Evolutionary conservation across 2,113 vertebrate genomes (phyloP), one percentile per base, ranked within the genome.

Genomic region (Carassius gibelio): DNA sequence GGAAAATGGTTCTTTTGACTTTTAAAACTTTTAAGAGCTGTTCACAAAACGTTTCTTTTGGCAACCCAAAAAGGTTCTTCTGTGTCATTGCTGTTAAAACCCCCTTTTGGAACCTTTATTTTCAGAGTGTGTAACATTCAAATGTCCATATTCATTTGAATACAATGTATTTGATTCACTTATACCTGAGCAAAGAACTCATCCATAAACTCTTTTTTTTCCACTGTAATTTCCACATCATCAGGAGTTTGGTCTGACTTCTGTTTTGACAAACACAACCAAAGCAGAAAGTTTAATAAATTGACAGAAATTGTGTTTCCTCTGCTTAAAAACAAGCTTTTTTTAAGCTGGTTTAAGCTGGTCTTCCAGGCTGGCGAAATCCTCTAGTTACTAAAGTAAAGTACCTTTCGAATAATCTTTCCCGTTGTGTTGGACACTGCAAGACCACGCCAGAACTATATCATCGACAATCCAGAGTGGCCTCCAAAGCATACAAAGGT

Each of bases 151-250:
- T 79, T 38, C 6, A 64, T 30, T 48, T 48, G 72, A 5, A 64
- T 38, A 3, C 23, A 38, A 36, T 14, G 4, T 10, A 82, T 19
- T 72, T 72, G 8, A 76, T 17, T 68, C 6, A 45, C n/a, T 62
- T 55, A n/a, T 64, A 98, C 97, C 96, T 98, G 96, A 0, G 94
- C 83, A 74, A 99, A 99, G 92, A 99, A 99, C 81, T 98, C 97
- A 0, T 99, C 96, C 97, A 99, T 98, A 89, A 98, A 99, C 0
- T 95, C 95, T 0, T 96, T 94, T 75, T 94, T 97, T 89, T 98
- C 96, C 7, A 99, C 90, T 0, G 96, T 95, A 26, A 99, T 93
- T 91, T 95, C 95, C 3, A 97, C 84, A 76, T 97, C 97, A 2
- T 97, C 96, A 0, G 91, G 17, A 4, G 94, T 94, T 0, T 90